These are phyloP conservation scores for Rhadina sibilatrix DNA, from an alignment of 2,113 vertebrate genomes.

Conservation along the genomic window DNA sequence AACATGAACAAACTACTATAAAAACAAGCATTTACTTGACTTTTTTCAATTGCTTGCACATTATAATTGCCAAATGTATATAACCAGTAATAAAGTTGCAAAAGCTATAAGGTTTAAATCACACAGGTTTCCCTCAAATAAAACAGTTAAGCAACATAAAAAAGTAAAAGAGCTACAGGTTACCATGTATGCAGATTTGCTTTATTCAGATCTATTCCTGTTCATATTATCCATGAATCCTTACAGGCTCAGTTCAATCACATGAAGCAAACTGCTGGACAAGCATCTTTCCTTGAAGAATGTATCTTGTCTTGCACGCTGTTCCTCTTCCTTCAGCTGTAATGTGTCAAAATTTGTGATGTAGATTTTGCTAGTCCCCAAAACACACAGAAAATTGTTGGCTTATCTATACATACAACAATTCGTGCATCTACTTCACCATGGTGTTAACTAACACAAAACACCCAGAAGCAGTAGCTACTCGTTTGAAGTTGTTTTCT, in stretches of 20 bases:
- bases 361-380: conserved; percentile 98
- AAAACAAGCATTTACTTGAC: conserved; percentile 93
- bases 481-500: neutral
- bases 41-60: conserved; percentile 86
- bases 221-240: conserved; percentile 86
- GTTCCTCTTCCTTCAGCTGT: conserved; percentile 97
- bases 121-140: conserved; percentile 93
- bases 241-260: conserved; percentile 87
- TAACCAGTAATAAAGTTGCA: conserved; percentile 88
- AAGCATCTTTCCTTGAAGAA: conserved; percentile 82
- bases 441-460: conserved; percentile 69
- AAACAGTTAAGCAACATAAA: conserved; percentile 92
- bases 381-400: conserved; percentile 78
- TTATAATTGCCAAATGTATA: conserved; percentile 85
- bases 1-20: conserved; percentile 90
- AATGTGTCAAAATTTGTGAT: conserved; percentile 99
- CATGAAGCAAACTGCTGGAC: conserved; percentile 86
- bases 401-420: conserved; percentile 80
- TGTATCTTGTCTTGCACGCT: conserved; percentile 80
- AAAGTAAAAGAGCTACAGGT: conserved; percentile 92
- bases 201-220: conserved; percentile 91
- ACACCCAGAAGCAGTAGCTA: conserved; percentile 70
- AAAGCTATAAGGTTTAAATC: conserved; percentile 86
- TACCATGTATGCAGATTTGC: conserved; percentile 93
- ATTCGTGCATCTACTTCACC: conserved; percentile 76